phyloP scores from a whole-genome alignment of 2,113 vertebrate genomes.

The Campylomormyrus tamandua region DNA sequence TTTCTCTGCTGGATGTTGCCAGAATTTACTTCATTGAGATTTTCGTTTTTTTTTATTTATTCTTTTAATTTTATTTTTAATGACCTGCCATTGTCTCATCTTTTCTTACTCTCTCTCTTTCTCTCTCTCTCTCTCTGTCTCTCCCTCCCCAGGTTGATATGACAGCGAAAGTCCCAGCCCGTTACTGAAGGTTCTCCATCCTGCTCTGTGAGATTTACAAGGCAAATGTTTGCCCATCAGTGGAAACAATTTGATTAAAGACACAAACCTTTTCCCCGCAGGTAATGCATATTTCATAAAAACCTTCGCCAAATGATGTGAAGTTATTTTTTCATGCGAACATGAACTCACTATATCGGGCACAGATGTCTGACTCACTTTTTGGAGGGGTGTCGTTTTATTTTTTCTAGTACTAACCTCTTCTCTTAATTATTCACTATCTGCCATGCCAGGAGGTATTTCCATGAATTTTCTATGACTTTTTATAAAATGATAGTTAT shows the following conservation, averaged over 20 bases:
- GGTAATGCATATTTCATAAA: constrained; percentile 41
- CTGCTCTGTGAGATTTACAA: constrained; percentile 62
- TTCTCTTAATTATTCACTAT: neutral
- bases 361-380: neutral
- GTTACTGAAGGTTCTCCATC: constrained; percentile 66
- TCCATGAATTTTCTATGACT: neutral
- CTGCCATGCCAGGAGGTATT: neutral
- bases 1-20: neutral
- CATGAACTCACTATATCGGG: neutral
- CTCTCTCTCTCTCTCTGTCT: neutral
- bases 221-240: constrained; percentile 76
- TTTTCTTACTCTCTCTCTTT: neutral
- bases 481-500: neutral
- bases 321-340: neutral
- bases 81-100: neutral
- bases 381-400: neutral
- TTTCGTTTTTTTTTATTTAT: neutral
- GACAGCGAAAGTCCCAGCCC: constrained; percentile 62
- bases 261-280: constrained; percentile 63
- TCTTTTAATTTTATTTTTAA: neutral
- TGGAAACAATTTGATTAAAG: constrained; percentile 68
- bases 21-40: neutral
- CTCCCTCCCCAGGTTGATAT: neutral
- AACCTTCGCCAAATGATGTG: too few relatives aligned
- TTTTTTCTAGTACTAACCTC: neutral